Base-by-base conservation (phyloP, 2,888 invertebrate species). In the Caenorhabditis zanzibari region DNA sequence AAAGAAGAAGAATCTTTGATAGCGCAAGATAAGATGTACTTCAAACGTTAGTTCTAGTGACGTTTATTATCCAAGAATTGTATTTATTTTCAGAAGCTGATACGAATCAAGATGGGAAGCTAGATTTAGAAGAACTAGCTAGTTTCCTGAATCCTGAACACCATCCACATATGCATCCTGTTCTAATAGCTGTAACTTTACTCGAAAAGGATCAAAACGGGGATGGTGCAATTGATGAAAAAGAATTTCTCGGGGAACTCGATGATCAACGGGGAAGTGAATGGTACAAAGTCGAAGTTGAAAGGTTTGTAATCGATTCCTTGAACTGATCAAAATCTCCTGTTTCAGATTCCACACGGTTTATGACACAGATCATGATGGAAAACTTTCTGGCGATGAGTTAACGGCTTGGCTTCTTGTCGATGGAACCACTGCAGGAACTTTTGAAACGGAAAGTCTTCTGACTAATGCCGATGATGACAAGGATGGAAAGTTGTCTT, bases 121-220 rank as follows among this genome's bases (percentile, higher is more conserved):
- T 99, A 68, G 94, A 95, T 90, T 91, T 94, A 1, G 93, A 94
- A 1, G 98, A 99, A 93, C 97, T 96, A 93, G 94, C 95, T 86
- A 95, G 95, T 26, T 98, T 98, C 93, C 95, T 96, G 59, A 96
- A 96, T 93, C 98, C 99, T 0, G 97, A 97, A 93, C 97, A 98
- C 93, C 95, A 96, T 93, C 95, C 95, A 38, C 94, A 95, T 91
- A 98, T 98, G 98, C 92, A 93, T 85, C 90, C 88, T 32, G 88
- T 88, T n/a, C 85, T 92, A n/a, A 88, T 92, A 32, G 87, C 95
- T 90, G 96, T 96, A 3, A 96, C 96, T 0, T 93, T 98, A 90
- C 93, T 95, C 2, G 96, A 97, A 86, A 96, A 96, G 93, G 98
- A 99, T 93, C 93, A 90, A 41, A 95, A 99, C 93, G 94, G 94